Percentiles rank a stretch among this genome's conserved stretches.
These are phyloP conservation scores for Manis javanica DNA, from an alignment of 2,797 vertebrate genomes.

Conservation along the genomic window DNA sequence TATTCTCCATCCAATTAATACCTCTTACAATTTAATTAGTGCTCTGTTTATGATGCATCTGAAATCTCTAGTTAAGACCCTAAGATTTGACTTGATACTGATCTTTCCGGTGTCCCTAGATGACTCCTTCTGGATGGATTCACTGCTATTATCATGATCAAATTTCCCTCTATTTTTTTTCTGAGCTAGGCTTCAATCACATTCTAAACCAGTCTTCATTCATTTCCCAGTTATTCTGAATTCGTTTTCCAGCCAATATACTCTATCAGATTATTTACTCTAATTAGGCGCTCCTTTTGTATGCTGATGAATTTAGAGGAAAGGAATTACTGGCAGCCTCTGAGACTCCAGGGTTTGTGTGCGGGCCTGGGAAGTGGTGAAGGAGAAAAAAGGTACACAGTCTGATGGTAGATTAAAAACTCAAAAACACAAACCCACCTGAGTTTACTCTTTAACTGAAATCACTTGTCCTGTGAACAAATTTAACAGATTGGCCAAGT, in stretches of 20 bases:
- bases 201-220: constrained; percentile 51
- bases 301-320: not conserved
- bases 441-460: not conserved
- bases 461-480: not conserved
- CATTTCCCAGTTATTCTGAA: constrained; percentile 44
- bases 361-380: not conserved
- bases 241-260: constrained; percentile 50
- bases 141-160: constrained; percentile 39
- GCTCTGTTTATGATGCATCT: constrained; percentile 23
- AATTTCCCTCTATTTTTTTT: not conserved
- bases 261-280: constrained; percentile 56
- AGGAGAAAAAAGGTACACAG: not conserved
- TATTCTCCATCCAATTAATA: constrained; percentile 9
- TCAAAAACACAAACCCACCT: not conserved
- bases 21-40: constrained; percentile 7
- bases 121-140: not conserved
- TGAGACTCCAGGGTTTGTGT: not conserved
- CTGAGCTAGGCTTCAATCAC: not conserved
- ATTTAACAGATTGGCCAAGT: not conserved
- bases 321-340: not conserved
- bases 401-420: not conserved
- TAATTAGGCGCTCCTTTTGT: constrained; percentile 1
- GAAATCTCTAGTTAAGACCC: not conserved
- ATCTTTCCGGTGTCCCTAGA: not conserved
- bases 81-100: not conserved